Evolutionary conservation across 2,888 invertebrate genomes (phyloP), one percentile per base, ranked within the genome.

Genomic region (Drosophila ezoana): DNA sequence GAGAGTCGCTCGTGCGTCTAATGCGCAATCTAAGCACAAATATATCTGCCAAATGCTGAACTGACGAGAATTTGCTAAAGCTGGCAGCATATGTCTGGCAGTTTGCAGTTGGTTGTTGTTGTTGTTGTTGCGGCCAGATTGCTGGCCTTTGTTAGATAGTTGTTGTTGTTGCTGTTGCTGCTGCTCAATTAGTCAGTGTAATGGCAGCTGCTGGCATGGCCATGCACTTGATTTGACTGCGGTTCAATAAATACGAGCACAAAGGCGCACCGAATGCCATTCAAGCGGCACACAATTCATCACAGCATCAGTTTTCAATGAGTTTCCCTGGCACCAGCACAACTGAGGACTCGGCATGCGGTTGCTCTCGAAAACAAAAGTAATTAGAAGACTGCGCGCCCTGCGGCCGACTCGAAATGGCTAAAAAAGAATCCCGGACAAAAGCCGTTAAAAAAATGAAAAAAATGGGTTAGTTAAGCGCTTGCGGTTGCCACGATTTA

Each of bases 201-300:
- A 53, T 37, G 56, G 41, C 56, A 66, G 20, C 20, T 37, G 64
- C 28, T 43, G 18, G 56, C 45, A 52, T 9, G 44, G 53, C 10
- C 45, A 44, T 48, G 47, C 59, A 74, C 66, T 71, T 71, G 45
- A 74, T 74, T 78, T 74, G 62, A 41, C 62, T 78, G 77, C 48
- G 74, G 78, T 69, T 78, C 78, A 78, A 78, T 79, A 66, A 74
- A 71, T 79, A 53, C 58, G 48, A 64, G 47, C 54, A 69, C 62
- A 59, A 65, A 60, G 62, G 59, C 59, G 18, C 47, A 57, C 41
- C 20, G 45, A 63, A 71, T 57, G 33, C 60, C 61, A 58, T 66
- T 66, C 58, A 54, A 62, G 63, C 63, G 56, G 8, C 41, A 13
- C 57, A 59, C 81, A 62, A 69, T 80, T 73, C 73, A 82, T 80